A percentile compares a stretch with the other conserved stretches of the same genome.
Evolutionary conservation across 2,797 vertebrate genomes (phyloP).

Genomic region (Gobionotothen gibberifrons): DNA sequence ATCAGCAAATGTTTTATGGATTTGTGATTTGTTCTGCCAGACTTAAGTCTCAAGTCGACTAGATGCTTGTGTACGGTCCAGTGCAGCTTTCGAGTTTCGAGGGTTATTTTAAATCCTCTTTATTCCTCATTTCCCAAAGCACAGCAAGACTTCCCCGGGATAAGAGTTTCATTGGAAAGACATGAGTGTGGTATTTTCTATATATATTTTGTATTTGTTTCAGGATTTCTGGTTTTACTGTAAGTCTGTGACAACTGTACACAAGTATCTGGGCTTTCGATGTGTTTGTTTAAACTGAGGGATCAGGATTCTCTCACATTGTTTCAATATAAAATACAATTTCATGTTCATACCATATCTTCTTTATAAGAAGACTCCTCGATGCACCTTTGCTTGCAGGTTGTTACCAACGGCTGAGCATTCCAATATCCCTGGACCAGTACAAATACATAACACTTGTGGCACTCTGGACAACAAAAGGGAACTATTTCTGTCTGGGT

Average conservation of each 20-base stretch:
- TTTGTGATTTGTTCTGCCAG: constrained; percentile 77
- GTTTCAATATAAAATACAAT: constrained; percentile 73
- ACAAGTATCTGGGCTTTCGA: constrained; percentile 65
- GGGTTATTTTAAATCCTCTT: constrained; percentile 79
- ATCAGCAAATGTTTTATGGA: constrained; percentile 77
- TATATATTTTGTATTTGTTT: constrained; percentile 44
- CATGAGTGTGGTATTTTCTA: constrained; percentile 51
- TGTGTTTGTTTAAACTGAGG: constrained; percentile 50
- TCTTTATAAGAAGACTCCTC: constrained; percentile 89
- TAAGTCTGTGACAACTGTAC: constrained; percentile 70
- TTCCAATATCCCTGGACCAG: constrained; percentile 65
- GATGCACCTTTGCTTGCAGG: constrained; percentile 80
- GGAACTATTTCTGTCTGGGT: constrained; percentile 63
- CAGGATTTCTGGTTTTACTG: constrained; percentile 56
- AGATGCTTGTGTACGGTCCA: constrained; percentile 78
- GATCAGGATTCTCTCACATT: constrained; percentile 60
- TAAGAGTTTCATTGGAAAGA: constrained; percentile 43
- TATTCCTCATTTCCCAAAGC: constrained; percentile 74
- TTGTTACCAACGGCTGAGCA: constrained; percentile 76
- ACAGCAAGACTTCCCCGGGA: constrained; percentile 69
- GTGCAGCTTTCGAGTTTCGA: constrained; percentile 72
- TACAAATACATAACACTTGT: constrained; percentile 64
- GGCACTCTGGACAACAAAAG: constrained; percentile 60
- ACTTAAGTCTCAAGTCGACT: constrained; percentile 67
- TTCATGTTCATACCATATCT: constrained; percentile 84